A percentile compares a stretch with the other conserved stretches of the same genome.
Conservation (phyloP, 1,140 invertebrate species). For the Sinonovacula constricta region DNA sequence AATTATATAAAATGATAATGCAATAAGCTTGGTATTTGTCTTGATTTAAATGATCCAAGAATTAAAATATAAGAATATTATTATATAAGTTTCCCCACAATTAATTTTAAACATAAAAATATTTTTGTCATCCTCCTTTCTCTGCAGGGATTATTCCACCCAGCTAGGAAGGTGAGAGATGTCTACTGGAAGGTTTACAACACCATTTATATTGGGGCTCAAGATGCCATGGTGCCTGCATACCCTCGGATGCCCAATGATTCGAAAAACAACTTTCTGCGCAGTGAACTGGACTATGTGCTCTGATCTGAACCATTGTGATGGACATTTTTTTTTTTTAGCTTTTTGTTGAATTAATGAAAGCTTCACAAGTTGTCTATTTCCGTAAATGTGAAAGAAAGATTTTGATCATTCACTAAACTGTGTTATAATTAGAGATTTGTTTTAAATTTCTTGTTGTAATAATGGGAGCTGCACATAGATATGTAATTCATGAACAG, state of each 20-base stretch:
- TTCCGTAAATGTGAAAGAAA: no score
- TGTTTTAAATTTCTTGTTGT: no score
- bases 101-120: neutral
- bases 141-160: constrained; percentile 96
- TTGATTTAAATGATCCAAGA: neutral
- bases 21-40: no score
- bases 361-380: no score
- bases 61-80: neutral
- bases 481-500: no score
- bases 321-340: neutral
- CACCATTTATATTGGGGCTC: constrained; percentile 98
- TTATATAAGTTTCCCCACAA: neutral
- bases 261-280: constrained; percentile 95
- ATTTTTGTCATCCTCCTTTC: neutral
- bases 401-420: no score
- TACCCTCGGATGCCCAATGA: constrained; percentile 98
- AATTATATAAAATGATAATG: no score
- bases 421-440: no score
- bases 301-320: constrained; percentile 80
- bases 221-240: constrained; percentile 98
- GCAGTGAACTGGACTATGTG: constrained; percentile 98
- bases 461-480: no score
- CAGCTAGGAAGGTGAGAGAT: constrained; percentile 98
- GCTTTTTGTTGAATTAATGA: no score
- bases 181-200: constrained; percentile 99